Base-by-base conservation (phyloP, 1,140 invertebrate species). In the Rhynchophorus ferrugineus region DNA sequence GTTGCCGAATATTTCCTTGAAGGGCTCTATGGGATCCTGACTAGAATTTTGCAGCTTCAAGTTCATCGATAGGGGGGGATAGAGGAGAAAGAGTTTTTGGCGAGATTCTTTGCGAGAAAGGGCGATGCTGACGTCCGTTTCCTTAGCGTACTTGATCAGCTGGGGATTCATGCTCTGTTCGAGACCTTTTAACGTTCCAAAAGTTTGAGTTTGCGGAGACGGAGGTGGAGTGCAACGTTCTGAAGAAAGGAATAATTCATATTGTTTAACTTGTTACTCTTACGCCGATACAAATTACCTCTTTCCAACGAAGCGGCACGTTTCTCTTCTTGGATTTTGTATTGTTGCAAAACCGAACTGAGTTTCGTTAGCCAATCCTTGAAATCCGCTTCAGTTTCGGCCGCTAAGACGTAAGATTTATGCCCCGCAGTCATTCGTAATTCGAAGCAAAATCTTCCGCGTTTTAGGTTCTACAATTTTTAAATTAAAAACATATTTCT, bases 161-260 rank as follows among this genome's bases (percentile, higher is more conserved):
- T 91, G 85, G 3, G 90, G 89, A 73, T 93, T 92, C 79, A 92
- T 87, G 59, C 86, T 91, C 61, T 92, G 87, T 62, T 93, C 89
- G 19, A 93, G 70, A 1, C 87, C 86, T 66, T 89, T 87, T 0
- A 91, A 69, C 1, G 89, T 91, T 3, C 89, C 88, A 71, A 77
- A 82, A 6, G 68, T 63, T 58, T 71, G 69, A 29, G 66, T 63
- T 54, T 68, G 72, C 54, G 67, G 68, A 18, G 78, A 77, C 20
- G 77, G 77, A 11, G 79, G 78, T 20, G 79, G 77, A 36, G 80
- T 78, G 54, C 65, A 71, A 22, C 65, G 68, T 16, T 73, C 65
- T 68, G 47, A 39, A 58, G 64, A 45, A 58, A 39, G 24, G n/a
- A n/a, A n/a, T n/a, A n/a, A n/a, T n/a, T n/a, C n/a, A n/a, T 29